Percentiles rank a stretch among this genome's conserved stretches.
These are phyloP conservation scores for Andricus grossulariae DNA, from an alignment of 1,140 invertebrate species.

Conservation along the genomic window DNA sequence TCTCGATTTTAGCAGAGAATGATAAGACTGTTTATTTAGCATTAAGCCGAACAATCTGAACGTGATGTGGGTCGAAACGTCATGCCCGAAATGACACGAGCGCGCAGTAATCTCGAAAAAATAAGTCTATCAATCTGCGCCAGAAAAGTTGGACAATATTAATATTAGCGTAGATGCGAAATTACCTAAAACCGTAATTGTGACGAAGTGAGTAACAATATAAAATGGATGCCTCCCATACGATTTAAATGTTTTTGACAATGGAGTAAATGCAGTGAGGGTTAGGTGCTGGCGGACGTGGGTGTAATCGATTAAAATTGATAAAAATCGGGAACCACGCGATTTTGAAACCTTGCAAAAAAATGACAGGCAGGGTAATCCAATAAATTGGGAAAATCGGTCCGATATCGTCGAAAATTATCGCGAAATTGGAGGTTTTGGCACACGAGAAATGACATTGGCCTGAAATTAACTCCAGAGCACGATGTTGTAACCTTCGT, in stretches of 20 bases:
- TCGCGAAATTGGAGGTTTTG: constrained; percentile 51
- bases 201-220: constrained; percentile 16
- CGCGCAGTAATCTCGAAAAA: background rate
- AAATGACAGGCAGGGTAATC: background rate
- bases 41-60: background rate
- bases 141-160: background rate
- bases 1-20: background rate
- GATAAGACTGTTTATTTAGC: constrained; percentile 21
- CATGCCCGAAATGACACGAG: background rate
- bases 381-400: background rate
- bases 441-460: constrained; percentile 52
- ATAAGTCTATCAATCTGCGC: background rate
- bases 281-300: constrained; percentile 5
- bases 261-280: background rate
- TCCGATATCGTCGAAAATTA: background rate
- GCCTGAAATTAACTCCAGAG: constrained; percentile 49
- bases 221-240: constrained; percentile 24
- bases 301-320: constrained; percentile 17
- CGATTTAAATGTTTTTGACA: constrained; percentile 26
- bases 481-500: constrained; percentile 33
- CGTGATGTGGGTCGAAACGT: background rate
- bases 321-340: background rate
- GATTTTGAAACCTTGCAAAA: background rate
- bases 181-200: background rate
- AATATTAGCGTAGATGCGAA: background rate